phyloP scores from a whole-genome alignment of 92 coral and sea anemone species.

The Nematostella vectensis region DNA sequence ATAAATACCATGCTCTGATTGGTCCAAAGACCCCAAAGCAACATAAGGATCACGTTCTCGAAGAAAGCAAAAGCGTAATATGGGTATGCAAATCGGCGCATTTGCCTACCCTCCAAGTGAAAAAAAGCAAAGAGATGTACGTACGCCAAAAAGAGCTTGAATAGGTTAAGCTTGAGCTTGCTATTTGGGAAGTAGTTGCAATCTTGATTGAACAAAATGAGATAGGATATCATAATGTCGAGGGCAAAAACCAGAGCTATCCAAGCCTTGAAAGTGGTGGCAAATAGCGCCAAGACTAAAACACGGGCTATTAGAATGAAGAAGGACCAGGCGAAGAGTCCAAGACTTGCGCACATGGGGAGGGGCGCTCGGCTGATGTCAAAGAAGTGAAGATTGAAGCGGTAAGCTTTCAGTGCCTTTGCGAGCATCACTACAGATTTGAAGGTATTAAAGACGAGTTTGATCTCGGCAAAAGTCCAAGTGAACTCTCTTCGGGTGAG shows the following conservation, averaged over 20 bases:
- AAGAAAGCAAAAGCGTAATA: neutral
- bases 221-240: neutral
- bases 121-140: neutral
- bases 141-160: neutral
- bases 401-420: neutral
- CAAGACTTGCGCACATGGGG: neutral
- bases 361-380: neutral
- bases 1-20: neutral
- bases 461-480: neutral
- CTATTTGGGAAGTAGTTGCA: neutral
- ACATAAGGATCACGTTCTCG: neutral
- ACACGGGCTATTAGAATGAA: neutral
- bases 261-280: slow-evolving; percentile 1
- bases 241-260: neutral
- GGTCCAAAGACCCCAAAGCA: neutral
- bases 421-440: neutral
- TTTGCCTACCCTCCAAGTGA: neutral
- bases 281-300: neutral
- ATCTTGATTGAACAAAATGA: neutral
- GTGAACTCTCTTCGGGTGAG: neutral
- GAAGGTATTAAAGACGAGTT: neutral
- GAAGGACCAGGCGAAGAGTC: neutral
- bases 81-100: neutral
- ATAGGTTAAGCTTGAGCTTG: neutral
- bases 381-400: neutral